Evolutionary conservation across 2,113 vertebrate genomes (phyloP).

Genomic region (Neomonachus schauinslandi): DNA sequence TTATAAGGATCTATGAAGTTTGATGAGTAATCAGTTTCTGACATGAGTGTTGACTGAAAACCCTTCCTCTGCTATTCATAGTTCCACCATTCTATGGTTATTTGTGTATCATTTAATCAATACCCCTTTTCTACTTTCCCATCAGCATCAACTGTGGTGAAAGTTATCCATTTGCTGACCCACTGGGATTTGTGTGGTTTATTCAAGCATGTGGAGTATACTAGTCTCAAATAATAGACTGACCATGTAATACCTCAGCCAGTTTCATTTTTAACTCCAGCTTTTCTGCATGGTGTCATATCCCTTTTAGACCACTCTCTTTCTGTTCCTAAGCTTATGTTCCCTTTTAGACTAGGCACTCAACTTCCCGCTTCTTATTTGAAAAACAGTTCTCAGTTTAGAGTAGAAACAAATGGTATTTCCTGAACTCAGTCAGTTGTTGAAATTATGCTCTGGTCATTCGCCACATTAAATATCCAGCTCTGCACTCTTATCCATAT

Average conservation of each 20-base stretch:
- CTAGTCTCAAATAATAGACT: not conserved
- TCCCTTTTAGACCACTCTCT: not conserved
- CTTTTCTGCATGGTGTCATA: not conserved
- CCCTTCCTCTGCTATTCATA: not conserved
- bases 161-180: not conserved
- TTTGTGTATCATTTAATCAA: not conserved
- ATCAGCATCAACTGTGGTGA: conserved; percentile 19
- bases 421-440: conserved; percentile 36
- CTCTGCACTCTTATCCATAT: conserved; percentile 13
- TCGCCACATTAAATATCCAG: not conserved
- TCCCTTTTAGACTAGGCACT: not conserved
- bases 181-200: not conserved
- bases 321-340: conserved; percentile 25
- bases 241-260: not conserved
- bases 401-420: conserved; percentile 48
- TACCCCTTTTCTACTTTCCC: not conserved
- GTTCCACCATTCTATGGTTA: not conserved
- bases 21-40: conserved; percentile 44
- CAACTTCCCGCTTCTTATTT: conserved; percentile 43
- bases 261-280: not conserved
- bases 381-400: conserved; percentile 36
- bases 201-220: not conserved
- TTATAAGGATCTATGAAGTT: not conserved
- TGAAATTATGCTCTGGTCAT: not conserved
- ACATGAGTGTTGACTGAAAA: not conserved